Base-by-base conservation (phyloP, 2,113 vertebrate genomes). In the Ranitomeya variabilis region DNA sequence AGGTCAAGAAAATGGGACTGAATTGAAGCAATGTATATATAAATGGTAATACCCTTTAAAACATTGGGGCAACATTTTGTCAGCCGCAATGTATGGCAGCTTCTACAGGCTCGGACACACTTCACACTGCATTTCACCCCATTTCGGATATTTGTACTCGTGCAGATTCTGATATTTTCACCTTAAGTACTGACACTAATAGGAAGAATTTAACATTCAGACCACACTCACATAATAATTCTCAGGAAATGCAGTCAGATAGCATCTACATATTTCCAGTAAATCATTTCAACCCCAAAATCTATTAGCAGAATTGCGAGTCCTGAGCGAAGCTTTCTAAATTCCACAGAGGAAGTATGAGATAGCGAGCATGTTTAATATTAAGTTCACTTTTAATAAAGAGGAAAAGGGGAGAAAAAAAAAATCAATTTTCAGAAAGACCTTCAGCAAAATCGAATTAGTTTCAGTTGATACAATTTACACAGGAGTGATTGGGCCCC, bases 381-480 rank as follows among this genome's bases (percentile, higher is more conserved):
- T 19, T 19, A 26, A 62, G 31, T 83, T 55, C 59, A 8, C 9
- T 73, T 60, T 60, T 88, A 73, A 82, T 81, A 87, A 79, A 66
- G 62, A 54, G 51, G 52, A 52, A 59, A 54, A 67, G n/a, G 6
- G 9, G 16, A 31, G 16, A 31, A 60, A 19, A 59, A 21, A 86
- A 60, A 86, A 81, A 80, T 69, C 60, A 59, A 51, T 74, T 87
- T 82, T 71, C 66, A 81, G 64, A 71, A 87, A 80, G 64, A 73
- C 78, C 64, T 87, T 81, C 54, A 81, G 52, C 78, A 64, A 83
- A 87, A 81, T 88, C 69, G 52, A 88, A 88, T 88, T 88, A 88
- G 87, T 82, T 88, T 88, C 67, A 82, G 78, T 64, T 83, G 80
- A 83, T 88, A 88, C 80, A 88, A 88, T 76, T 88, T 74, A 64